Evolutionary conservation across 2,113 vertebrate species (phyloP).

Genomic region (Rafetus swinhoei): DNA sequence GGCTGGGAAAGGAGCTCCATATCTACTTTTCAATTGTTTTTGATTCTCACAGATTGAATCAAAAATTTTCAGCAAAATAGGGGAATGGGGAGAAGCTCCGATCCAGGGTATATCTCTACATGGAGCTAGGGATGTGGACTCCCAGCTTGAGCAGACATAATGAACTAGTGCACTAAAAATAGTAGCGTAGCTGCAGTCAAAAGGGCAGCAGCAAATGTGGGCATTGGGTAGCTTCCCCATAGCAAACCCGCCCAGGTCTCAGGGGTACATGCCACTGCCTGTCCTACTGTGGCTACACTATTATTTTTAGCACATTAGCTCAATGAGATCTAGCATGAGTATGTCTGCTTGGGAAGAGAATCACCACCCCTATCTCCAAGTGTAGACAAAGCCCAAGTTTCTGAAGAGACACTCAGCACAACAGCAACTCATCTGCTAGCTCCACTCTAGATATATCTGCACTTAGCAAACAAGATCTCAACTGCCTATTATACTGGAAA

Average conservation of each 20-base stretch:
- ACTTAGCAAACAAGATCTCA: neutral
- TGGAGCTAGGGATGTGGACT: neutral
- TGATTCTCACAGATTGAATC: neutral
- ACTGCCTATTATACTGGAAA: neutral
- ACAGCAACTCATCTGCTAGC: neutral
- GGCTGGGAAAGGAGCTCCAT: neutral
- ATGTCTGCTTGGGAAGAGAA: neutral
- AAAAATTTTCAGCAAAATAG: neutral
- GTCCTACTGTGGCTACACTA: neutral
- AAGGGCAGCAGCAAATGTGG: neutral
- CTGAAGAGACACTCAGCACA: neutral
- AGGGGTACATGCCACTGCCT: neutral
- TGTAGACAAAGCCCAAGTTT: neutral
- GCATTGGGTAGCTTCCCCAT: neutral
- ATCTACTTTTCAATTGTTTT: conserved; percentile 14
- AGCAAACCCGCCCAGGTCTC: neutral
- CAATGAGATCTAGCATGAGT: neutral
- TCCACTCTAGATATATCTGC: neutral
- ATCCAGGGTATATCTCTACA: neutral
- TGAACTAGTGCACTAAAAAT: neutral
- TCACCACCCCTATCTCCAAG: neutral
- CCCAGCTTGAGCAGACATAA: neutral
- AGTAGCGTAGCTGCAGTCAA: neutral
- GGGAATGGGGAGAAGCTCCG: neutral
- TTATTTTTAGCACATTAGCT: neutral